phyloP scores from a whole-genome alignment of 64 coral and sea anemone species.

The Stichodactyla mertensii region DNA sequence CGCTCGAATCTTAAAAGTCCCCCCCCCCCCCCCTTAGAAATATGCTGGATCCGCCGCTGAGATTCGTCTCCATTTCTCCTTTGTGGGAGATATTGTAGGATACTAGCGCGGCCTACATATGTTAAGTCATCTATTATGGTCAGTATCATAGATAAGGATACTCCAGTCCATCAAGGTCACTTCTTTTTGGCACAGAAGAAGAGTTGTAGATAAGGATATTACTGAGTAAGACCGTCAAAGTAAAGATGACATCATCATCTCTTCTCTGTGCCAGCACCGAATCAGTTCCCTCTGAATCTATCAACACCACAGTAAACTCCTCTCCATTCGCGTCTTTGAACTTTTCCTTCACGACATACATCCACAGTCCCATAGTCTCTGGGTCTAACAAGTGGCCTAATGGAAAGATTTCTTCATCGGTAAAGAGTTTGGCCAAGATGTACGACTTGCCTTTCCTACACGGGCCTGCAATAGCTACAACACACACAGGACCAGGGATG shows the following conservation, averaged over 20 bases:
- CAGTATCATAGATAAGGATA: slow-evolving; percentile 14
- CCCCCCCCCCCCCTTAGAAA: too few relatives aligned
- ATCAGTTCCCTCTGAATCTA: slow-evolving; percentile 53
- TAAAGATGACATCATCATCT: slow-evolving; percentile 42
- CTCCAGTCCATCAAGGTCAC: slow-evolving; percentile 36
- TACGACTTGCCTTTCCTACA: slow-evolving; percentile 50
- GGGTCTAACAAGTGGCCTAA: slow-evolving; percentile 27
- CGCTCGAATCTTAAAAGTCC: too few relatives aligned
- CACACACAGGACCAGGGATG: slow-evolving; percentile 52
- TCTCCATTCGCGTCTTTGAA: slow-evolving; percentile 22
- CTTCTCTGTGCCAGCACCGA: background rate
- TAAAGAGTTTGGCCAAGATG: slow-evolving; percentile 32
- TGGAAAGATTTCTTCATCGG: slow-evolving; percentile 27
- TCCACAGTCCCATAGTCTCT: slow-evolving; percentile 54
- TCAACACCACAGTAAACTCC: slow-evolving; percentile 33
- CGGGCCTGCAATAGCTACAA: slow-evolving; percentile 53
- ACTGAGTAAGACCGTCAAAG: slow-evolving; percentile 24
- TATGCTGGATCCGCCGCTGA: too few relatives aligned
- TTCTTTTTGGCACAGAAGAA: slow-evolving; percentile 23
- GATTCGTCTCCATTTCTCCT: too few relatives aligned
- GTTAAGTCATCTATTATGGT: too few relatives aligned
- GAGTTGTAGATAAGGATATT: slow-evolving; percentile 53
- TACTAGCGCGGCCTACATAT: too few relatives aligned
- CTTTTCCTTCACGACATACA: slow-evolving; percentile 40
- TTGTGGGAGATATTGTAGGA: too few relatives aligned